Percentiles rank a stretch among this genome's conserved stretches.
phyloP scores from a whole-genome alignment of 2,888 invertebrate genomes.

The Artemia sinica region DNA sequence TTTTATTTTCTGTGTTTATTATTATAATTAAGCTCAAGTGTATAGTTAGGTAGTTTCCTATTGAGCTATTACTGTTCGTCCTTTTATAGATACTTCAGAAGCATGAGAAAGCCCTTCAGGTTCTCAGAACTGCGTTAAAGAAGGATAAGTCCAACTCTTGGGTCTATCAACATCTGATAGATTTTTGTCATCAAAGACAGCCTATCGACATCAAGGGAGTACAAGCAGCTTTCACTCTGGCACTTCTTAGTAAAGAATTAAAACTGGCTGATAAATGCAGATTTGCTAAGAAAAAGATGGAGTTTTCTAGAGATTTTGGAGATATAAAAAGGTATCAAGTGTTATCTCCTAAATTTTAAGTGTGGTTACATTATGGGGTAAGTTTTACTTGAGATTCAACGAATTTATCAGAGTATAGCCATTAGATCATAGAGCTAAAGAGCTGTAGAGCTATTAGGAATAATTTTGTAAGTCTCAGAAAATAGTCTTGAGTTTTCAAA shows the following conservation, averaged over 20 bases:
- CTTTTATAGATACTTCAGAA: constrained; percentile 28
- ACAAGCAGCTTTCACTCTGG: background rate
- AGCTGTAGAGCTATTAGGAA: too few relatives aligned
- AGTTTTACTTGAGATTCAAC: too few relatives aligned
- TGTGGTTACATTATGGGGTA: too few relatives aligned
- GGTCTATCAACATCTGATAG: constrained; percentile 37
- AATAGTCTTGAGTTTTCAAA: too few relatives aligned
- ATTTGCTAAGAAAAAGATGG: constrained; percentile 1
- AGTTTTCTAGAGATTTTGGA: constrained; percentile 9
- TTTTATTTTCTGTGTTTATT: too few relatives aligned
- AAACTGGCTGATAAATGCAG: background rate
- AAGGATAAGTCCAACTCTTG: constrained; percentile 36
- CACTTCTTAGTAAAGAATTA: background rate
- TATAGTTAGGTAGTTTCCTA: too few relatives aligned
- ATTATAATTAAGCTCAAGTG: too few relatives aligned
- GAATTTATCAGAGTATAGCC: too few relatives aligned
- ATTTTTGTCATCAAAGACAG: constrained; percentile 36
- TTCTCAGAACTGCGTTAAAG: constrained; percentile 34
- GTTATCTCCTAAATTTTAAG: too few relatives aligned
- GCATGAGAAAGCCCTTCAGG: constrained; percentile 32
- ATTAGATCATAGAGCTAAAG: too few relatives aligned
- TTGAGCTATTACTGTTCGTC: background rate
- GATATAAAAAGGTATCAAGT: background rate
- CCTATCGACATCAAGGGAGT: constrained; percentile 32
- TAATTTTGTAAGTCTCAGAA: too few relatives aligned